phyloP scores from a whole-genome alignment of 2,888 invertebrate species.

The Microdon myrmicae region DNA sequence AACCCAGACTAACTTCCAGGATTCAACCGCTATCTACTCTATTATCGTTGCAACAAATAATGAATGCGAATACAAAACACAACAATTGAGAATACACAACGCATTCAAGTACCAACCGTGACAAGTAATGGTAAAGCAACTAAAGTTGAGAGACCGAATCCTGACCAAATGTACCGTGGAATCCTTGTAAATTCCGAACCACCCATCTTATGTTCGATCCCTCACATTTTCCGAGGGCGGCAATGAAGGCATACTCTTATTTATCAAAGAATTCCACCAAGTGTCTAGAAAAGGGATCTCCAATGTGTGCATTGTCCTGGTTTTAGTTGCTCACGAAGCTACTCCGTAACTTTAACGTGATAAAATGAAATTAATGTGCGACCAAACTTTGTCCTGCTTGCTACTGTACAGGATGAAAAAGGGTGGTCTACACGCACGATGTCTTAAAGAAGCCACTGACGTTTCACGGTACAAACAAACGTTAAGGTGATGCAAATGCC shows the following conservation, averaged over 20 bases:
- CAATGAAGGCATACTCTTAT: background rate
- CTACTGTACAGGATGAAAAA: slow-evolving; percentile 8
- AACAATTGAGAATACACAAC: slow-evolving; percentile 10
- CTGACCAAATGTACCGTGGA: slow-evolving; percentile 20
- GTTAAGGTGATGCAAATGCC: slow-evolving; percentile 33
- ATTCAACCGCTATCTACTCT: too few species aligned
- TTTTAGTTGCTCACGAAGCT: slow-evolving; percentile 5
- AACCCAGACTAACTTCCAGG: too few species aligned
- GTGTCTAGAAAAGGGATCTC: slow-evolving; percentile 7
- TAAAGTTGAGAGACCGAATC: slow-evolving; percentile 18
- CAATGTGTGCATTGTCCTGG: slow-evolving; percentile 19
- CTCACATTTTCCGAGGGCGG: slow-evolving; percentile 8
- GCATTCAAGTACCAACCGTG: background rate
- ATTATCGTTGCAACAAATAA: slow-evolving; percentile 18
- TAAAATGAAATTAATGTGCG: slow-evolving; percentile 39
- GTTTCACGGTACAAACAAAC: background rate
- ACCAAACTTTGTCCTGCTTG: slow-evolving; percentile 29
- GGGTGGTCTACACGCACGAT: slow-evolving; percentile 7
- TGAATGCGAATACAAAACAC: slow-evolving; percentile 27
- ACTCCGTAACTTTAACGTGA: slow-evolving; percentile 13
- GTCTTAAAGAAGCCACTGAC: background rate
- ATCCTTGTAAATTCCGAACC: slow-evolving; percentile 14
- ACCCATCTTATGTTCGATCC: slow-evolving; percentile 14
- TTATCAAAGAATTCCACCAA: background rate
- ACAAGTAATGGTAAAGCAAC: slow-evolving; percentile 3